phyloP scores from a whole-genome alignment of 2,113 vertebrate species.

The Fregetta grallaria region DNA sequence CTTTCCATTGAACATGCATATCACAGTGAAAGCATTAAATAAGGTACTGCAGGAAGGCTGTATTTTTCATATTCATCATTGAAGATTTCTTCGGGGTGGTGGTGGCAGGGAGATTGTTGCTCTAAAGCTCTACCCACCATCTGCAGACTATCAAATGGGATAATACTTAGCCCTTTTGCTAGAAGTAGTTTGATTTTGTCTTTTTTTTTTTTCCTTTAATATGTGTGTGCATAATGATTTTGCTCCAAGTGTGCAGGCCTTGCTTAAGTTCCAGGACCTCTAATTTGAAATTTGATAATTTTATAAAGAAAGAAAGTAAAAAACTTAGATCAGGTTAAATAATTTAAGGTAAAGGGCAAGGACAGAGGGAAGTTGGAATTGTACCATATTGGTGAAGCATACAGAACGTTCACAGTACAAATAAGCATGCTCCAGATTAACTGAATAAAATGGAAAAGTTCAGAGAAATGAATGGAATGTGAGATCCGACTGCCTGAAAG shows the following conservation, averaged over 20 bases:
- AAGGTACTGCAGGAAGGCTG: not conserved
- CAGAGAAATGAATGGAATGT: not conserved
- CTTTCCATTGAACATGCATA: fast-evolving
- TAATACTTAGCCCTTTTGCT: not conserved
- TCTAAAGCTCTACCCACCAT: too few relatives aligned
- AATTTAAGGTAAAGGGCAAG: not conserved
- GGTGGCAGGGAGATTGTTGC: not conserved
- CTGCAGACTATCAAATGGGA: not conserved
- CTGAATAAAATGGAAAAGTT: not conserved
- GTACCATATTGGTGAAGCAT: not conserved
- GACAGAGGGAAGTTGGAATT: not conserved
- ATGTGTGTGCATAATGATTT: not conserved
- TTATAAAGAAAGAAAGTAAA: not conserved
- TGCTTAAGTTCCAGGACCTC: not conserved
- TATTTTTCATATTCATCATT: fast-evolving
- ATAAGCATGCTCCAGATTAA: not conserved
- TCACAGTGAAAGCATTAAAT: not conserved
- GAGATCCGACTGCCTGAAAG: not conserved
- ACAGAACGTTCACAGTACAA: not conserved
- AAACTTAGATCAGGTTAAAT: not conserved
- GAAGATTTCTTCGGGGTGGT: not conserved
- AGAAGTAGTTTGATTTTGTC: not conserved
- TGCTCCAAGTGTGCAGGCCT: not conserved
- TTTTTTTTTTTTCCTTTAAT: not conserved
- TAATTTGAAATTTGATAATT: not conserved